Percentiles rank a stretch among this genome's conserved stretches.
These are phyloP conservation scores for Tromatobia lineatoria DNA, from an alignment of 2,888 invertebrate genomes.

Conservation along the genomic window DNA sequence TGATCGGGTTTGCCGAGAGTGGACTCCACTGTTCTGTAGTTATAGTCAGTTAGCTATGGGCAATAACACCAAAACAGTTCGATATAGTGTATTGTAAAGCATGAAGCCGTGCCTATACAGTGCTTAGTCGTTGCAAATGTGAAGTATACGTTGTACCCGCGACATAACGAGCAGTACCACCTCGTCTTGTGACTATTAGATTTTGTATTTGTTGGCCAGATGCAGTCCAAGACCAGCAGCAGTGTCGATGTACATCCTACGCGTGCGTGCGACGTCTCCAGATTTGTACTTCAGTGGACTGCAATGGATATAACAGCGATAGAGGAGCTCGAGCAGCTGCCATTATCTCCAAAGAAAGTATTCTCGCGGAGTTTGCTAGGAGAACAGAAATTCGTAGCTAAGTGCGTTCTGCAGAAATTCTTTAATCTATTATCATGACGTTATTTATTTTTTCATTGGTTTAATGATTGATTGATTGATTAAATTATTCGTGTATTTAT, in stretches of 20 bases:
- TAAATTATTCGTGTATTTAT: too few species aligned
- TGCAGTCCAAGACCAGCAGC: slow-evolving; percentile 14
- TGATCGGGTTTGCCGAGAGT: slow-evolving; percentile 49
- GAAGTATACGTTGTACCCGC: slow-evolving; percentile 51
- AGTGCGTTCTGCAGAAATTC: neutral
- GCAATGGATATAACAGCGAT: slow-evolving; percentile 60
- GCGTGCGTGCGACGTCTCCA: slow-evolving; percentile 18
- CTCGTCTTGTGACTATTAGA: slow-evolving; percentile 12
- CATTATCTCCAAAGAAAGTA: slow-evolving; percentile 72
- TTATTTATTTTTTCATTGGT: too few species aligned
- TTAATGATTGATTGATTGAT: too few species aligned
- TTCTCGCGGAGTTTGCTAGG: slow-evolving; percentile 28
- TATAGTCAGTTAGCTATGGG: slow-evolving; percentile 34
- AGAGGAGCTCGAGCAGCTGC: slow-evolving; percentile 54
- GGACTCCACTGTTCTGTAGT: slow-evolving; percentile 4
- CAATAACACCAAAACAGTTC: slow-evolving; percentile 72
- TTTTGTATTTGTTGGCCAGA: slow-evolving; percentile 19
- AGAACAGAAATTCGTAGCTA: slow-evolving; percentile 2
- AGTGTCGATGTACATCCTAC: neutral
- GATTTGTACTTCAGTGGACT: slow-evolving; percentile 41
- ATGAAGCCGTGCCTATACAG: neutral
- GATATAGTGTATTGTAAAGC: slow-evolving; percentile 36
- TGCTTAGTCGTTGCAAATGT: slow-evolving; percentile 46
- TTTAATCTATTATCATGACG: too few species aligned
- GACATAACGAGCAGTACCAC: slow-evolving; percentile 58